Evolutionary conservation across 2,888 invertebrate species (phyloP).

Genomic region (Troides helena): DNA sequence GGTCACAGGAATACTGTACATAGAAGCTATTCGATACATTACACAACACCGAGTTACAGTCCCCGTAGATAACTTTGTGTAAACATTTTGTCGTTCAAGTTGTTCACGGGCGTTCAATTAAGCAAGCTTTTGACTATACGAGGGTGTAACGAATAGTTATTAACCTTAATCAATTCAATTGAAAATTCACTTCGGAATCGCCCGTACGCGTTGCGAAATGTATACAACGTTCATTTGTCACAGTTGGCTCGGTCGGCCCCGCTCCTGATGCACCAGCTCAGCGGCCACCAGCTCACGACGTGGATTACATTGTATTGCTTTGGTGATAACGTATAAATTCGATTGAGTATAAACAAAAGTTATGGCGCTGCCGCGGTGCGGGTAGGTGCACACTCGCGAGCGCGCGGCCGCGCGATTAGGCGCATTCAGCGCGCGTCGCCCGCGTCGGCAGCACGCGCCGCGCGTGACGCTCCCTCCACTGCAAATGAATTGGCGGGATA

Average conservation of each 20-base stretch:
- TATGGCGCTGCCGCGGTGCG: conserved; percentile 51
- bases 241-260: conserved; percentile 47
- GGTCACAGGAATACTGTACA: too few relatives aligned
- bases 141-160: too few relatives aligned
- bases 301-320: conserved; percentile 20
- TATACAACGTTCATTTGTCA: conserved; percentile 69
- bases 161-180: too few relatives aligned
- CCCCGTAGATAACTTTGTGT: too few relatives aligned
- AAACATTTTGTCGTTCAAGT: too few relatives aligned
- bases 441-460: conserved; percentile 45
- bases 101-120: too few relatives aligned
- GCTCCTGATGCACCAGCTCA: conserved; percentile 24
- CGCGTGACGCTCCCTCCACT: conserved; percentile 45
- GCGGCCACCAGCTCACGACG: background rate
- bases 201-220: conserved; percentile 57
- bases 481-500: conserved; percentile 64
- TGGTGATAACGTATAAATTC: conserved; percentile 26
- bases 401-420: conserved; percentile 67
- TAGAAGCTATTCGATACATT: too few relatives aligned
- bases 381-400: conserved; percentile 51
- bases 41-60: too few relatives aligned
- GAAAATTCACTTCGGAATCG: conserved; percentile 49
- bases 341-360: background rate
- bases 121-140: too few relatives aligned
- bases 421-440: conserved; percentile 56